Conservation (phyloP, 2,797 vertebrate species). For the Erithacus rubecula region DNA sequence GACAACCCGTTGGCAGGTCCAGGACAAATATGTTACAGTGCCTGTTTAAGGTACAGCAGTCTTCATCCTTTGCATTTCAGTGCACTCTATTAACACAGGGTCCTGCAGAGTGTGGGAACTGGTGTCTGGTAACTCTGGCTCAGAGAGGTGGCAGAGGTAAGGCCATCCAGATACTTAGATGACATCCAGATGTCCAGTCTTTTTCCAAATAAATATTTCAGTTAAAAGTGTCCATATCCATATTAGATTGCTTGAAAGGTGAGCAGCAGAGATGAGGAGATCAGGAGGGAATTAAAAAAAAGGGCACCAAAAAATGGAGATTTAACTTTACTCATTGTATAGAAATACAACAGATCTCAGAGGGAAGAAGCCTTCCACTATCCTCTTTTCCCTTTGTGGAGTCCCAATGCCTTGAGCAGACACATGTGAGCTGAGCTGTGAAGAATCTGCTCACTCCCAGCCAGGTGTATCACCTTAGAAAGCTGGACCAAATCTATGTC, state of each 20-base stretch:
- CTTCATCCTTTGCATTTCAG: not conserved
- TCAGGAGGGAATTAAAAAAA: not conserved
- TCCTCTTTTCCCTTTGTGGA: not conserved
- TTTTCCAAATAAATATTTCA: not conserved
- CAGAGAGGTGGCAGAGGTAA: not conserved
- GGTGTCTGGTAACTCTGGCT: not conserved
- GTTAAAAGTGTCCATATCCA: not conserved
- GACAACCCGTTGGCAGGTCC: not conserved
- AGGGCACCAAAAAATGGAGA: not conserved
- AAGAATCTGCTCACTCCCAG: not conserved
- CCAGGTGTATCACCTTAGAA: not conserved
- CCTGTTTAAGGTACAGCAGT: no score
- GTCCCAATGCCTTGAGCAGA: fast-evolving
- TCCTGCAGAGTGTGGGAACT: not conserved
- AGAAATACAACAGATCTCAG: not conserved
- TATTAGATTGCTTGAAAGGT: not conserved
- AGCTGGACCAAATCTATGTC: not conserved
- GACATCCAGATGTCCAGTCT: not conserved
- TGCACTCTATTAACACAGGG: not conserved
- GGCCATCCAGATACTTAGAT: not conserved
- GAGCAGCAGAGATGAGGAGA: not conserved
- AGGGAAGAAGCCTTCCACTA: not conserved
- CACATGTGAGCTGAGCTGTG: fast-evolving
- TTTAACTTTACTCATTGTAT: not conserved
- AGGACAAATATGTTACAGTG: fast-evolving